Conservation (phyloP, 1,140 invertebrate species). For the Zaprionus vittiger region DNA sequence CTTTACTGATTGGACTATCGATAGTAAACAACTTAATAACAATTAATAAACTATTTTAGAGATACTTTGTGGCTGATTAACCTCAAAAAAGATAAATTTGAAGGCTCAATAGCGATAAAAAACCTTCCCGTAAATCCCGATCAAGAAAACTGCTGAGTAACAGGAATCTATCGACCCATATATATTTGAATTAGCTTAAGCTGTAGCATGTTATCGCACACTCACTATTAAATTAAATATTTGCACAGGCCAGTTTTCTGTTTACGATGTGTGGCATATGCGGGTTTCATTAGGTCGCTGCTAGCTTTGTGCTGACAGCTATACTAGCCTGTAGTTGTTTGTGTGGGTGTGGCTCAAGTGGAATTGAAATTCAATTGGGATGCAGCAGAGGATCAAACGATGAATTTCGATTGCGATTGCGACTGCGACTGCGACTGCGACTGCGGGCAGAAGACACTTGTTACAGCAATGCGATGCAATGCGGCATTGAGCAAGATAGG, state of each 20-base stretch:
- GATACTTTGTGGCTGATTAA: too few relatives aligned
- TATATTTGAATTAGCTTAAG: too few relatives aligned
- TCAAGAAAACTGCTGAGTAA: too few relatives aligned
- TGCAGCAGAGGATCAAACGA: constrained; percentile 32
- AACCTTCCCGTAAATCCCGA: too few relatives aligned
- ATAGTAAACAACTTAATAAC: too few relatives aligned
- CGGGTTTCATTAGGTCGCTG: not conserved
- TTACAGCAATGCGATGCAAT: constrained; percentile 3
- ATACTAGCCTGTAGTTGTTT: not conserved
- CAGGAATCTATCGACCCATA: too few relatives aligned
- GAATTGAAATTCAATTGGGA: constrained; percentile 34
- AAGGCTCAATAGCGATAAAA: too few relatives aligned
- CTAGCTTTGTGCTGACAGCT: not conserved
- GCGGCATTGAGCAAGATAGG: not conserved
- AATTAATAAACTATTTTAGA: too few relatives aligned
- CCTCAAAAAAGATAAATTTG: too few relatives aligned
- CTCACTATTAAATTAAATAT: not conserved
- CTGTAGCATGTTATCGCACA: too few relatives aligned
- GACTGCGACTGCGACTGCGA: constrained; percentile 11
- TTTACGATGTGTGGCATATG: not conserved
- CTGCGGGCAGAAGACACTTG: constrained; percentile 29
- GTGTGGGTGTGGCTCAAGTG: constrained; percentile 25
- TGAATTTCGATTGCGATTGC: constrained; percentile 36
- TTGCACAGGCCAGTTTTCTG: not conserved
- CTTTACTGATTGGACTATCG: too few relatives aligned